A percentile compares a stretch with the other conserved stretches of the same genome.
Conservation (phyloP, 2,888 invertebrate genomes). For the Tribolium freemani region DNA sequence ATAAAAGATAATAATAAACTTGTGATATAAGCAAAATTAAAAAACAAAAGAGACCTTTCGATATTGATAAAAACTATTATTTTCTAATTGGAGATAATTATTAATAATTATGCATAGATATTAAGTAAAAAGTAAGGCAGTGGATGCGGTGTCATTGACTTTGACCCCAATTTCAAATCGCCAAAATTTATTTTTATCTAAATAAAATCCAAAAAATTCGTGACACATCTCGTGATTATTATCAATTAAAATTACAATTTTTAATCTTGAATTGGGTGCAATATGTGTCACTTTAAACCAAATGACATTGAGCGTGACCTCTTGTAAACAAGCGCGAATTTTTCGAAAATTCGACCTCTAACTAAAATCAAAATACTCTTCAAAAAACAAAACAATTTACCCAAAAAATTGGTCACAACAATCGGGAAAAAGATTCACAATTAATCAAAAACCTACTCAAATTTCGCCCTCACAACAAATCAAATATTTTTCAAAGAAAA, state of each 20-base stretch:
- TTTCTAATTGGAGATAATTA: too few relatives aligned
- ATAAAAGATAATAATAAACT: background rate
- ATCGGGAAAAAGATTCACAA: too few relatives aligned
- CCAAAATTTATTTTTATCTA: background rate
- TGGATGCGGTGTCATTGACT: constrained; percentile 25
- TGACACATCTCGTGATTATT: too few relatives aligned
- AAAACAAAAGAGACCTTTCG: constrained; percentile 2
- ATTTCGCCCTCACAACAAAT: too few relatives aligned
- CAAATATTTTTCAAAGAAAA: too few relatives aligned
- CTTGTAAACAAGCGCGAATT: background rate
- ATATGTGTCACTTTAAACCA: background rate
- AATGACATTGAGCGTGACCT: constrained; percentile 30
- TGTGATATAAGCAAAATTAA: background rate
- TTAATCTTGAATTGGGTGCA: background rate
- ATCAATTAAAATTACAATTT: too few relatives aligned
- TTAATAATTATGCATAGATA: background rate
- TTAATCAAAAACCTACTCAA: too few relatives aligned
- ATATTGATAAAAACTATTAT: background rate
- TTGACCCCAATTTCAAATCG: constrained; percentile 1
- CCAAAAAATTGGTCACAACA: too few relatives aligned
- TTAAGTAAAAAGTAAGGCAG: background rate
- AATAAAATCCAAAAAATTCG: background rate
- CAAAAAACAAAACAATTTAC: too few relatives aligned
- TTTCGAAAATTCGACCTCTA: background rate
- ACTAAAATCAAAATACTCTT: background rate